Evolutionary conservation across 64 coral and sea anemone genomes (phyloP), one percentile per base, ranked within the genome.

Genomic region (Montipora foliosa): DNA sequence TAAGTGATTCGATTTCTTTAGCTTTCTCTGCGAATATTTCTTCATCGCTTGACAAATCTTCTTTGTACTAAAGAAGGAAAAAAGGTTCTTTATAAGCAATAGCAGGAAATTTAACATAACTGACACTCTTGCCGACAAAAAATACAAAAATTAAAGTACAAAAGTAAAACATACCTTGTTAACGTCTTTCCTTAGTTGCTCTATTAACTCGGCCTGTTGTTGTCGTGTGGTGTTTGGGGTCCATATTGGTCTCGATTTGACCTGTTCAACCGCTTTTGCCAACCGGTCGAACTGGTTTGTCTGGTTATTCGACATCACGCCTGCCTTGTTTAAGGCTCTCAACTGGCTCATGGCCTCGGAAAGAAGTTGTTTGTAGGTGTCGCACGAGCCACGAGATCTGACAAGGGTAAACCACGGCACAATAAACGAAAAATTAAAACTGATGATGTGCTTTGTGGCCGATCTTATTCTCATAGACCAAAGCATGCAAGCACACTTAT

Each of bases 21-120:
- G 94, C 68, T 62, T 95, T 91, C 61, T 96, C 94, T 5, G 97
- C 94, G 69, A 98, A 98, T 5, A 98, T 96, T 88, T 98, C 97
- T 80, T 96, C 94, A 37, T 98, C 97, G 19, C 90, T 94, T 5
- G 83, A 85, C 49, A 98, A 68, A 68, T 98, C 97, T 67, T 89
- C 87, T 14, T 98, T 96, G 80, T 94, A 96, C 97, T 98, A 84
- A 61, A 88, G 72, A 71, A 25, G 5, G 15, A 66, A 46, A 84
- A 44, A 29, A 59, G 3, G 2, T 12, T 5, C 4, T 3, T 16
- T 4, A 83, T 61, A 5, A 49, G 57, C 2, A 47, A 57, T 57
- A 57, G 53, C 37, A 1, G 37, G 37, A 37, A 37, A 37, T 37
- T 37, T 37, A 37, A 37, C 0, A 37, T 0, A 37, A 37, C 37